These are phyloP conservation scores for Eupithecia abbreviata DNA, from an alignment of 2,888 invertebrate genomes.

Conservation along the genomic window DNA sequence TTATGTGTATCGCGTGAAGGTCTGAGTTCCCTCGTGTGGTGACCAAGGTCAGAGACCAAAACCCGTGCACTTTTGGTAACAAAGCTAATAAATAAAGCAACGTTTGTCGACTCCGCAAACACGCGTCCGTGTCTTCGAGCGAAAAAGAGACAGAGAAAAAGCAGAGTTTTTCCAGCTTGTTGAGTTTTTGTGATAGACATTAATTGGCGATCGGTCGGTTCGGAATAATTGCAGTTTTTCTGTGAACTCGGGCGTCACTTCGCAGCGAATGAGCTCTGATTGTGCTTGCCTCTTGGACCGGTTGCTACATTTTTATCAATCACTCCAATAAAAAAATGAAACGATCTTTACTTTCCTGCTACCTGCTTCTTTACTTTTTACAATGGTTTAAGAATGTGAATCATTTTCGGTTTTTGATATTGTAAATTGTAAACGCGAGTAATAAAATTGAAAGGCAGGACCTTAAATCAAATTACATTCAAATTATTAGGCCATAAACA, in stretches of 20 bases:
- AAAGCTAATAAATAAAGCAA: constrained; percentile 9
- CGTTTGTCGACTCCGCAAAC: background rate
- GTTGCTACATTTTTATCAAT: background rate
- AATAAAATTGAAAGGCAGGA: too few species aligned
- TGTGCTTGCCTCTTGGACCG: constrained; percentile 1
- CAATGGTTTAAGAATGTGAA: background rate
- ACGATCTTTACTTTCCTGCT: too few species aligned
- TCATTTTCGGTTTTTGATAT: too few species aligned
- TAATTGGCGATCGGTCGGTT: constrained; percentile 40
- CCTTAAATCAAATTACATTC: too few species aligned
- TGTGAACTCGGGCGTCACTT: constrained; percentile 5
- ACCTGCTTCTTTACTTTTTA: background rate
- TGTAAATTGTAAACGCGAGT: too few species aligned
- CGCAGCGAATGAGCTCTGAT: constrained; percentile 2
- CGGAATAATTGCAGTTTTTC: constrained; percentile 36
- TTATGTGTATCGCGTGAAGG: background rate
- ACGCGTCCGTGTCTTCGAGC: constrained; percentile 4
- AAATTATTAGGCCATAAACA: too few species aligned
- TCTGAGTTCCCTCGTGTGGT: background rate
- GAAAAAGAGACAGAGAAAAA: background rate
- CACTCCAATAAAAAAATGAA: background rate
- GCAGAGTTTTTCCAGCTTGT: constrained; percentile 29
- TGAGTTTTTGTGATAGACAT: constrained; percentile 38
- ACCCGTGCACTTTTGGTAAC: background rate
- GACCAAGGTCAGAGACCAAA: background rate